Evolutionary conservation across 2,113 vertebrate genomes (phyloP), one percentile per base, ranked within the genome.

Genomic region (Elanus axillaris): DNA sequence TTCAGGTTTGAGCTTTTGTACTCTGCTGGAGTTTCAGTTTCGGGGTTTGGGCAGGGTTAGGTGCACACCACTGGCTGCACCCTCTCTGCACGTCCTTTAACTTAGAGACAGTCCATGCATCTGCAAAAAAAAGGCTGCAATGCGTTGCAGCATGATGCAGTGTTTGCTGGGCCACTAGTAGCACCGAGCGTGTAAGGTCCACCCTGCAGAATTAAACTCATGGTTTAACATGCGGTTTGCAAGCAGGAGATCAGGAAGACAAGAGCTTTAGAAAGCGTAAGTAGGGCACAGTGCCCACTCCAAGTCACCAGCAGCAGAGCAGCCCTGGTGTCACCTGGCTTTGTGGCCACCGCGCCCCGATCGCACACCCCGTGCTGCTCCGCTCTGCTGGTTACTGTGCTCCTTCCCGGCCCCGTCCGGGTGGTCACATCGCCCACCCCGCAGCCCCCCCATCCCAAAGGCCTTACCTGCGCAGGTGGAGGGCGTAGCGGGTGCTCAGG

Each of bases 401-500:
- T 76, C 43, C 81, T 56, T 47, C 47, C 81, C 36, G 22, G 27
- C 34, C 59, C 42, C 20, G 22, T 3, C 52, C 9, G 4, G 53
- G 45, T 42, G 10, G 0, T 9, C 5, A 5, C n/a, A 5, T 31
- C 4, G 1, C 29, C 47, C 11, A 1, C 16, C 45, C 48, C 6
- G 3, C 22, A 19, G 18, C 10, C 20, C 40, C 53, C n/a, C 25
- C 25, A 2, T 11, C 26, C 79, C 45, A 0, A 0, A 1, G 15
- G 36, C 5, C 66, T 64, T 95, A 98, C 98, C 98, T 97, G 58
- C 84, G 97, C 93, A 98, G 63, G 31, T 97, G 88, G 8, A 98
- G 95, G 60, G 53, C 40, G 58, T 97, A 94, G 12, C 12, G 56
- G 29, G 98, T 98, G 85, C 7, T 36, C 59, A 98, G 36, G 16